phyloP scores from a whole-genome alignment of 2,797 vertebrate genomes.

The Acanthiza pusilla region DNA sequence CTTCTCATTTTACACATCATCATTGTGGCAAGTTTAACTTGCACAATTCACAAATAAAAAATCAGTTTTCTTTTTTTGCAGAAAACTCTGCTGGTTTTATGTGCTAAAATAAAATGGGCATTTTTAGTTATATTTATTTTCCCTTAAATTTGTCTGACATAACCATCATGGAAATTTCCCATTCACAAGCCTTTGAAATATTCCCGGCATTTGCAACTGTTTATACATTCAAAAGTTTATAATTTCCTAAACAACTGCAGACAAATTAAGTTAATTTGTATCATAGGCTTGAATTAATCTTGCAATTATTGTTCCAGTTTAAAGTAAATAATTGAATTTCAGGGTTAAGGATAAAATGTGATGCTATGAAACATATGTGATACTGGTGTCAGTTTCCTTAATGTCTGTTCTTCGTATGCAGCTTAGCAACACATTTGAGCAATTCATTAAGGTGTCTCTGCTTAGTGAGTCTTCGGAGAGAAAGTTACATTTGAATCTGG shows the following conservation, averaged over 20 bases:
- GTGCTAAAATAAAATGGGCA: not conserved
- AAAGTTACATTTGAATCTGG: slow-evolving; percentile 19
- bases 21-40: slow-evolving; percentile 1
- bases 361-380: slow-evolving; percentile 59
- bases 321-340: slow-evolving; percentile 69
- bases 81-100: not conserved
- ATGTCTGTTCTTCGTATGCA: slow-evolving; percentile 43
- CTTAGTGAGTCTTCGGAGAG: slow-evolving; percentile 25
- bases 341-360: slow-evolving; percentile 59
- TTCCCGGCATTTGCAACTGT: slow-evolving; percentile 24
- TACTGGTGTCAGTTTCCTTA: slow-evolving; percentile 56
- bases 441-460: slow-evolving; percentile 62
- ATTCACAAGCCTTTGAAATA: slow-evolving; percentile 44
- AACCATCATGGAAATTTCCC: not conserved
- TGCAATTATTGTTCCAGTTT: slow-evolving; percentile 61
- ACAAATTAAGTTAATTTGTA: slow-evolving; percentile 57
- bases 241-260: slow-evolving; percentile 33
- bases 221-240: slow-evolving; percentile 34
- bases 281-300: slow-evolving; percentile 48
- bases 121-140: not conserved
- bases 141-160: not conserved
- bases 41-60: not conserved
- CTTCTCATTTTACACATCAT: slow-evolving; percentile 5
- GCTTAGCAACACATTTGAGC: slow-evolving; percentile 65
- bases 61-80: not conserved